A percentile compares a stretch with the other conserved stretches of the same genome.
Evolutionary conservation across 1,140 invertebrate species (phyloP).

Genomic region (Trichogramma pretiosum): DNA sequence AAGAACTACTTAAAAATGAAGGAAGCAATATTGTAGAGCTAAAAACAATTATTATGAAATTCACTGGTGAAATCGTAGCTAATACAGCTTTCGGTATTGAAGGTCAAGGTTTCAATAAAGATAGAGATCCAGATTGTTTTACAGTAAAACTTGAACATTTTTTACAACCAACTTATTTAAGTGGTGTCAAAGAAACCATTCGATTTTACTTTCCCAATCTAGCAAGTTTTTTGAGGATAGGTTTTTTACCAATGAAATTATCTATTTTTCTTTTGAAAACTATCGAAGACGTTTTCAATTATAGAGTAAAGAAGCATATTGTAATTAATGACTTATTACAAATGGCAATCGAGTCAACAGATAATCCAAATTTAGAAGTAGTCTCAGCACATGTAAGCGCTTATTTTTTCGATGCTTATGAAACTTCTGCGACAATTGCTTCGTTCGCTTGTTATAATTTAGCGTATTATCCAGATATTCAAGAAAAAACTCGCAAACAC

Average conservation of each 20-base stretch:
- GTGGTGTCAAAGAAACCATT: neutral
- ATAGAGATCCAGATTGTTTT: neutral
- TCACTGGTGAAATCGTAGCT: constrained; percentile 15
- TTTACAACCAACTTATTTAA: neutral
- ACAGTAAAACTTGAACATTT: neutral
- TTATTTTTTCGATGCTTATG: constrained; percentile 46
- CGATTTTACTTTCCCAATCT: neutral
- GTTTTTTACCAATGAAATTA: neutral
- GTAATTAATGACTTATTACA: too few species aligned
- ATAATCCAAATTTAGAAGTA: too few species aligned
- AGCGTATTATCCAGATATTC: constrained; percentile 41
- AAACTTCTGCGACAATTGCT: constrained; percentile 44
- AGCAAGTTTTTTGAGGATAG: neutral
- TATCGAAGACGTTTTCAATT: neutral
- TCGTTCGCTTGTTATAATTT: constrained; percentile 23
- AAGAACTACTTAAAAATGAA: neutral
- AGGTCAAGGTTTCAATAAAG: constrained; percentile 21
- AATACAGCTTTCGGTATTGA: constrained; percentile 21
- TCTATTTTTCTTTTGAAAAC: neutral
- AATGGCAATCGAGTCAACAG: constrained; percentile 15
- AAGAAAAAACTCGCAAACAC: constrained; percentile 42
- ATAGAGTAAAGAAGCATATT: neutral
- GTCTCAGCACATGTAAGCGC: too few species aligned
- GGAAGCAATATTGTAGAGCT: neutral
- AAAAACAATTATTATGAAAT: neutral